Base-by-base conservation (phyloP, 2,888 invertebrate species). In the Tridacna crocea region DNA sequence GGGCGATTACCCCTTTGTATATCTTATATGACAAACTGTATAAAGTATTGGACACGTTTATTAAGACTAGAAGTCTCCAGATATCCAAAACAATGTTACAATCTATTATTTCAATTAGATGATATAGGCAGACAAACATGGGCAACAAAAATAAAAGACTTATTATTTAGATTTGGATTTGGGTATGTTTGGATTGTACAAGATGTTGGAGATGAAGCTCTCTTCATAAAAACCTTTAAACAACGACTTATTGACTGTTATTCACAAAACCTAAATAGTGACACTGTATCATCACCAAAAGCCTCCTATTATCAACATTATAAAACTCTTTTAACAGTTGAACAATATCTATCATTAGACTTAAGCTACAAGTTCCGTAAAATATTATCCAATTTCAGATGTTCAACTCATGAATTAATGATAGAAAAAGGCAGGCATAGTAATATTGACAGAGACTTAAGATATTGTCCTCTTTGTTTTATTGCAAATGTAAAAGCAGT, bases 351-450 rank as follows among this genome's bases (percentile, higher is more conserved):
- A 47, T 70, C 58, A 24, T 36, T 58, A 36, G 58, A 46, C 48
- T 66, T 74, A 27, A 22, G 65, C 10, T 74, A 74, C 46, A n/a
- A 24, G 26, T 60, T 48, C n/a, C 66, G 61, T 46, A 58, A 22
- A 55, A 26, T 17, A 22, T 15, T 79, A n/a, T 48, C 79, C 15
- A 70, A 48, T 51, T 79, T 79, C 51, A 58, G 79, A 17, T 79
- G 80, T 47, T 76, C 72, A 19, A 47, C 63, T n/a, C 76, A 80
- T 65, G 26, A 26, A 17, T 63, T 80, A 15, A 72, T 74, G 74
- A 80, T 76, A 48, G 80, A 75, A 72, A 80, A 75, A 61, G 76
- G 76, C n/a, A 68, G 80, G 36, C 80, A 80, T 55, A 46, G 10
- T n/a, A 36, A 46, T 51, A 75, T 76, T 15, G 80, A 76, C 13